Evolutionary conservation across 2,113 vertebrate species (phyloP).

Genomic region (Eptatretus burgeri): DNA sequence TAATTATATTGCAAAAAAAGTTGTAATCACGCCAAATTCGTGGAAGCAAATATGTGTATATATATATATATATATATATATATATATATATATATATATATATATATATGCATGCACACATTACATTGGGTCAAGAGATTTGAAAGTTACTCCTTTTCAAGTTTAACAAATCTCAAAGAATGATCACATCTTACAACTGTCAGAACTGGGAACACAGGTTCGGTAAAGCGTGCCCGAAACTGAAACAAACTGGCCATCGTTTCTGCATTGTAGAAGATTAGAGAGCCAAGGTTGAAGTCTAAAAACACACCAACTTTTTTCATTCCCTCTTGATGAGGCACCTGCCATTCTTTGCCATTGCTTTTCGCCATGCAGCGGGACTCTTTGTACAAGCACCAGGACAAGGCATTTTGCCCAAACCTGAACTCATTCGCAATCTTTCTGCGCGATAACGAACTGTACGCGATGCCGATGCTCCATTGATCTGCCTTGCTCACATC

Average conservation of each 20-base stretch:
- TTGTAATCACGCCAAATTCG: too few species aligned
- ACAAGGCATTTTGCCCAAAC: neutral
- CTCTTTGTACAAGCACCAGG: neutral
- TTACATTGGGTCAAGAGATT: too few species aligned
- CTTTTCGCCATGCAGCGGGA: neutral
- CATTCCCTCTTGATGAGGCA: too few species aligned
- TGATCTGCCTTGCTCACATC: constrained; percentile 9
- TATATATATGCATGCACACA: too few species aligned
- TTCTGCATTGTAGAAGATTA: neutral
- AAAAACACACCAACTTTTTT: neutral
- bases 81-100: too few species aligned
- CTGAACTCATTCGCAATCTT: neutral
- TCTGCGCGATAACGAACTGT: neutral
- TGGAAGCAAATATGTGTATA: too few species aligned
- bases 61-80: too few species aligned
- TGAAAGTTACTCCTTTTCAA: too few species aligned
- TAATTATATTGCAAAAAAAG: too few species aligned
- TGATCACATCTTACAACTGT: too few species aligned
- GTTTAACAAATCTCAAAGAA: too few species aligned
- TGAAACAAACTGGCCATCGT: neutral
- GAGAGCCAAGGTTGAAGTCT: neutral
- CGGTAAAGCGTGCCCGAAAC: neutral
- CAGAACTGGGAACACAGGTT: neutral
- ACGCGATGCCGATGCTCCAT: neutral
- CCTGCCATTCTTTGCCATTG: neutral